Evolutionary conservation across 1,140 invertebrate genomes (phyloP).

Genomic region (Cherax quadricarinatus): DNA sequence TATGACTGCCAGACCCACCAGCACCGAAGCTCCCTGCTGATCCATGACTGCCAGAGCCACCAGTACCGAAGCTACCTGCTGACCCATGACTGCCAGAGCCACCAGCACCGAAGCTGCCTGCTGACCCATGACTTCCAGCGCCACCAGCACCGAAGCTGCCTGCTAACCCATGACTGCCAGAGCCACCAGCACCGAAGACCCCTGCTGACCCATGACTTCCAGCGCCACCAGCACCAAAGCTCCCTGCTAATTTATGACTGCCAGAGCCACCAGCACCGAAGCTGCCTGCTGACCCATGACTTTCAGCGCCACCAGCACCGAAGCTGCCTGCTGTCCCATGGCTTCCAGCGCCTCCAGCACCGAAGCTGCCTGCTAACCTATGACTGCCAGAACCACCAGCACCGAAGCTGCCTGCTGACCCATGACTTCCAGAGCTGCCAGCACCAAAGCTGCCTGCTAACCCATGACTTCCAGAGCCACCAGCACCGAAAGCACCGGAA

Average conservation of each 20-base stretch:
- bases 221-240: slow-evolving; percentile 7
- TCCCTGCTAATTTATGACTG: neutral
- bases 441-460: neutral
- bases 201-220: neutral
- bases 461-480: neutral
- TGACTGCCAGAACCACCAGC: neutral
- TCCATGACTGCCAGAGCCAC: neutral
- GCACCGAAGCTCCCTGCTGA: neutral
- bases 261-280: neutral
- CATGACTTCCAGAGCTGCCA: neutral
- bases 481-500: neutral
- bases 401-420: slow-evolving; percentile 9
- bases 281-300: neutral
- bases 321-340: neutral
- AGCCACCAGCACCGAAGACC: neutral
- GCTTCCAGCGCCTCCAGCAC: neutral
- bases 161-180: neutral
- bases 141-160: neutral
- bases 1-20: neutral
- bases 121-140: neutral
- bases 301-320: neutral
- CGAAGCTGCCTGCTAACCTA: neutral
- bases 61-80: neutral
- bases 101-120: slow-evolving; percentile 10
- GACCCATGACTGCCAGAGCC: neutral